Evolutionary conservation across 2,888 invertebrate genomes (phyloP), one percentile per base, ranked within the genome.

Genomic region (Branchinecta sandiegonensis): DNA sequence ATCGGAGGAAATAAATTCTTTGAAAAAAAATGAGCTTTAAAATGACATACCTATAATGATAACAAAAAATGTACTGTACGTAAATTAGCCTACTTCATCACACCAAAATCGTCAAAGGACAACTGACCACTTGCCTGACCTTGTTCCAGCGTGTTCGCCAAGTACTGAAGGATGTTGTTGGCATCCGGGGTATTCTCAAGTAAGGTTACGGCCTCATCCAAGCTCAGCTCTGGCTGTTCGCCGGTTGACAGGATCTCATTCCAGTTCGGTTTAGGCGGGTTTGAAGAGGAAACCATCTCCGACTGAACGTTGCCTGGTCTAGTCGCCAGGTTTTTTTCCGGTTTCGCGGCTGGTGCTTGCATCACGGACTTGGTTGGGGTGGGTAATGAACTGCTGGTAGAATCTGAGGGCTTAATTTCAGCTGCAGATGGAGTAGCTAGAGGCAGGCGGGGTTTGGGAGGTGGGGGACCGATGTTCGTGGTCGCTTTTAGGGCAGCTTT

Each of bases 121-220:
- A 56, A n/a, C 23, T 56, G 63, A 8, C 63, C 63, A 56, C 14
- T 56, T 17, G n/a, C 23, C 23, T 56, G 63, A 23, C 63, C 63
- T 9, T 56, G 14, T 23, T 56, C 63, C n/a, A 56, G 63, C 63
- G 63, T 17, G 63, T 23, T 56, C 14, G 63, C 63, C 14, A 56
- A 17, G 23, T 56, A 56, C 63, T 56, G 63, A n/a, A 56, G 23
- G n/a, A 56, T 56, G 63, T 56, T n/a, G n/a, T 56, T 56, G 63
- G 63, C 63, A 10, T 56, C 63, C 9, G 63, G 63, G 23, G 63
- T 56, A 23, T 56, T 56, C 9, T 56, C 63, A 8, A 56, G 63
- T 17, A 56, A 23, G n/a, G 63, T 56, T 9, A 56, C 63, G 2
- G 63, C 63, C 23, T 56, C 63, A 9, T n/a, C 63, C 63, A 56